Evolutionary conservation across 2,113 vertebrate genomes (phyloP).

Genomic region (Scatophagus argus): DNA sequence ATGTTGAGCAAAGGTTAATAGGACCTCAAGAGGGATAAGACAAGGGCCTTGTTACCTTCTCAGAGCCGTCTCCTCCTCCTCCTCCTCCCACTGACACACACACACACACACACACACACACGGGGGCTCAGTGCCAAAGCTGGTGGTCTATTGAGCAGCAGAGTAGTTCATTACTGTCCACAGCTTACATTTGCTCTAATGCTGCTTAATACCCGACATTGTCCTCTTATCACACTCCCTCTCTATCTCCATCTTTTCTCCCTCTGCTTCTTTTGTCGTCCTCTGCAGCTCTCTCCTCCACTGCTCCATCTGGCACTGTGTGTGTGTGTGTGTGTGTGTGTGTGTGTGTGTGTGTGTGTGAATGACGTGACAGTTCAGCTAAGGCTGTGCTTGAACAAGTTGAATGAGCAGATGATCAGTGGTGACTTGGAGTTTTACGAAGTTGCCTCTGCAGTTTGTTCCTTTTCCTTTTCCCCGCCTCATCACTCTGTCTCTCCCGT

Average conservation of each 20-base stretch:
- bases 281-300: neutral
- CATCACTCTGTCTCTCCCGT: neutral
- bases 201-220: slow-evolving; percentile 53
- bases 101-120: slow-evolving; percentile 38
- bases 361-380: neutral
- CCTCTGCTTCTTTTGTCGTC: neutral
- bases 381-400: neutral
- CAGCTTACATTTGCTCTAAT: slow-evolving; percentile 54
- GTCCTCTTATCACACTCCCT: slow-evolving; percentile 24
- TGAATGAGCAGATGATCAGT: neutral
- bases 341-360: too few species aligned
- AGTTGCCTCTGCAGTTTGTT: neutral
- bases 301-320: neutral
- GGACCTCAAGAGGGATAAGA: slow-evolving; percentile 74
- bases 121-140: slow-evolving; percentile 18
- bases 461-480: neutral
- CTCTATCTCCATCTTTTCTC: neutral
- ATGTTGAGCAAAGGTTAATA: slow-evolving; percentile 73
- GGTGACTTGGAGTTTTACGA: too few species aligned
- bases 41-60: slow-evolving; percentile 64
- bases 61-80: slow-evolving; percentile 43
- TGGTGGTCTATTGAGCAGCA: slow-evolving; percentile 49
- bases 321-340: too few species aligned
- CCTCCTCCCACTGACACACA: slow-evolving; percentile 9
- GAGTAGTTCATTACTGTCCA: slow-evolving; percentile 64